Base-by-base conservation (phyloP, 1,140 invertebrate species). In the Drosophila erecta region DNA sequence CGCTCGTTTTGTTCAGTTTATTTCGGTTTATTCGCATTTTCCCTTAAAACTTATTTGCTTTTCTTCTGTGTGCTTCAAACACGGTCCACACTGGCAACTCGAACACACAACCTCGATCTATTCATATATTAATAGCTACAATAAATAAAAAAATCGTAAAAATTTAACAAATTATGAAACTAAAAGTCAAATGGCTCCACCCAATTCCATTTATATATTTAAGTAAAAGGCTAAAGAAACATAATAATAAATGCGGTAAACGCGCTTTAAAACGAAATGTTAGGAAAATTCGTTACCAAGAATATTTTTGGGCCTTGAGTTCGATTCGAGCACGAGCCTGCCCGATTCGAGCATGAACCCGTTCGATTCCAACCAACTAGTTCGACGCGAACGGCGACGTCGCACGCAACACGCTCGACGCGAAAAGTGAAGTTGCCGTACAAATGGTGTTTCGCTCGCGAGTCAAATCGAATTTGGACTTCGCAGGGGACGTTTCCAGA, bases 401-500 rank as follows among this genome's bases (percentile, higher is more conserved):
- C 44, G 12, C 24, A 10, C 44, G 4, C 6, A 24, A 4, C 22
- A 27, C 24, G 44, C 24, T 47, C 44, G 44, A 46, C 11, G 20
- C 22, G 43, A 15, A 43, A 43, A 43, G 41, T 43, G 41, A 15
- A 43, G 41, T 43, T 46, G 20, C 6, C 22, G 20, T 2, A 12
- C 4, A 1, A 30, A 30, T 30, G 30, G 43, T 15, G 43, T 12
- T 46, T 22, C 20, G 20, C 43, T 22, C 20, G 43, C 43, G 43
- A 46, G 27, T 47, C 44, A 47, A 47, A 47, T 27, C 44, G 44
- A 50, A 33, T 33, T 50, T 50, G 47, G 47, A 50, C 47, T 50
- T 50, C 8, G 47, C n/a, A 11, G 46, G 10, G 46, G n/a, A 49
- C 46, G 46, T 49, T 27, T 49, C 46, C 20, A 44, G 10, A 22